These are phyloP conservation scores for Tragelaphus scriptus DNA, from an alignment of 2,113 vertebrate species.

Conservation along the genomic window DNA sequence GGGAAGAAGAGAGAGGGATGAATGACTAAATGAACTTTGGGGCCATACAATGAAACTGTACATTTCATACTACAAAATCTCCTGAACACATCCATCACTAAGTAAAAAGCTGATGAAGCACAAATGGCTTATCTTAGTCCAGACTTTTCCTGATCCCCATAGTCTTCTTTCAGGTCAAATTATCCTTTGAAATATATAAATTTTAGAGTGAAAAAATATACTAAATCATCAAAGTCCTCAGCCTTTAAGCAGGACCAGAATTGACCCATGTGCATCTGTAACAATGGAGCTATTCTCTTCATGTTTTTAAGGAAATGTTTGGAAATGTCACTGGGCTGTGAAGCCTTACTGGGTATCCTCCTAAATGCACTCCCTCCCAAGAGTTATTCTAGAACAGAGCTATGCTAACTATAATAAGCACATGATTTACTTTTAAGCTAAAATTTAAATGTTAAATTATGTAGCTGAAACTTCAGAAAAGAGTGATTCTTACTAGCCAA, in stretches of 20 bases:
- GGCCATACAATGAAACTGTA: not conserved
- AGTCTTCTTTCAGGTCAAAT: not conserved
- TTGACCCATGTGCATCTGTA: not conserved
- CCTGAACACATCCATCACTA: not conserved
- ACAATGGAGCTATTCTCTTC: slow-evolving; percentile 76
- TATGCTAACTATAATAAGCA: slow-evolving; percentile 67
- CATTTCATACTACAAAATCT: not conserved
- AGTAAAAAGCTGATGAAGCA: not conserved
- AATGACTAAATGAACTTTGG: not conserved
- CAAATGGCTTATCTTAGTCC: not conserved
- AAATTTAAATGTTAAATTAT: slow-evolving; percentile 73
- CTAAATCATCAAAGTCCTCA: not conserved
- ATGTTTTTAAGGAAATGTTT: slow-evolving; percentile 76
- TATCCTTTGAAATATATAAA: not conserved
- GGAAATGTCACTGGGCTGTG: slow-evolving; percentile 69
- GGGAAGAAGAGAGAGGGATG: not conserved
- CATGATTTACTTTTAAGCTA: slow-evolving; percentile 76
- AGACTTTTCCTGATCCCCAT: not conserved
- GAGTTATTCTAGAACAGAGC: slow-evolving; percentile 74
- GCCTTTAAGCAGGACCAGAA: not conserved
- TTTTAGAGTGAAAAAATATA: not conserved
- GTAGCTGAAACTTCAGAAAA: slow-evolving; percentile 63
- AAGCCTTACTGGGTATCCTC: slow-evolving; percentile 65
- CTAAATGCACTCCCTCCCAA: slow-evolving; percentile 67
- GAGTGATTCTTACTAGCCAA: slow-evolving; percentile 61